Conservation (phyloP, 2,797 vertebrate species). For the Sphenodon punctatus region DNA sequence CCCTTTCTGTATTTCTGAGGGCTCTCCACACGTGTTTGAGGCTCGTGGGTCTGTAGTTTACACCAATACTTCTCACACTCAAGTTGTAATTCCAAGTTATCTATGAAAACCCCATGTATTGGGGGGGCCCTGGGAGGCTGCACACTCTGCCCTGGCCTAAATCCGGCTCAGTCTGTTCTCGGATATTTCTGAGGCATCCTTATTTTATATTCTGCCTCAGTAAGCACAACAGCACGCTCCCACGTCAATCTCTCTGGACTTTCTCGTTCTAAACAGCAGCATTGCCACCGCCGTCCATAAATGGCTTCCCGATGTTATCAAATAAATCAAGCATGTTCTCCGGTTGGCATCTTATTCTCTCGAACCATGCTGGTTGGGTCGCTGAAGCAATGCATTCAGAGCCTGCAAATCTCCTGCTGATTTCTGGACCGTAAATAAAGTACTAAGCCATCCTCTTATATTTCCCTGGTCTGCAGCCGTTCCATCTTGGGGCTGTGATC, state of each 20-base stretch:
- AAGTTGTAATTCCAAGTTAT: no score
- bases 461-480: conserved; percentile 54
- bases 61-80: no score
- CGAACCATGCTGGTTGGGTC: conserved; percentile 53
- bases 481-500: conserved; percentile 9
- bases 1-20: no score
- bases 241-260: conserved; percentile 46
- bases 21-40: no score
- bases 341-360: conserved; percentile 33
- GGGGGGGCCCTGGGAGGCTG: no score
- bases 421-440: conserved; percentile 61
- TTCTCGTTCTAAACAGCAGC: not conserved
- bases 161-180: no score
- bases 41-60: no score
- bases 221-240: conserved; percentile 63
- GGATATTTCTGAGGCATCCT: not conserved
- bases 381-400: conserved; percentile 36
- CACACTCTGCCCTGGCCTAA: no score
- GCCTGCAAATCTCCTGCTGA: conserved; percentile 47
- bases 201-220: conserved; percentile 37
- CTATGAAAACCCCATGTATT: no score
- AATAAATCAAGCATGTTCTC: conserved; percentile 67
- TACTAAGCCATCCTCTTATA: conserved; percentile 52
- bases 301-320: conserved; percentile 60
- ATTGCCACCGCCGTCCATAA: conserved; percentile 38